Conservation (phyloP, 2,888 invertebrate species). For the Synergus umbraculus region DNA sequence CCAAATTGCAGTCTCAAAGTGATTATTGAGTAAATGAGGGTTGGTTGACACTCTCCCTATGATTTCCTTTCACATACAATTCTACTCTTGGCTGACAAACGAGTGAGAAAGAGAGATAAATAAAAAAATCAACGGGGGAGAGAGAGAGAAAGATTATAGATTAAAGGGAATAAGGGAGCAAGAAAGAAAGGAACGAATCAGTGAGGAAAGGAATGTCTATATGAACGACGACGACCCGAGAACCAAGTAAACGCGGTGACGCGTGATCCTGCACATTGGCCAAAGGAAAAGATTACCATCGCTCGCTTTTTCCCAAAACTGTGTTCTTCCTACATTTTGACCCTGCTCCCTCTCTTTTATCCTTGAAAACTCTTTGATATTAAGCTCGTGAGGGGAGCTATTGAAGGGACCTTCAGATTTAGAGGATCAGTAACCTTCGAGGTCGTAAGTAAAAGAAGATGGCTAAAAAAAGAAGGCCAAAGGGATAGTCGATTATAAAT, state of each 20-base stretch:
- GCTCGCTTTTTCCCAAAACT: slow-evolving; percentile 63
- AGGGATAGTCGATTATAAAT: not conserved
- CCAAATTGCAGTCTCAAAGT: slow-evolving; percentile 57
- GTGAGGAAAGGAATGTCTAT: slow-evolving; percentile 71
- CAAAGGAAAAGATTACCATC: slow-evolving; percentile 75
- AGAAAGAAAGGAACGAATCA: slow-evolving; percentile 51
- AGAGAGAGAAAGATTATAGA: not conserved
- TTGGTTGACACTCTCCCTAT: slow-evolving; percentile 2
- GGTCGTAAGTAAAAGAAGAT: not conserved
- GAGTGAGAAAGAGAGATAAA: slow-evolving; percentile 39
- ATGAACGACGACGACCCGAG: slow-evolving; percentile 68
- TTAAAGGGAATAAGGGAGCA: slow-evolving; percentile 34
- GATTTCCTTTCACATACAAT: slow-evolving; percentile 1
- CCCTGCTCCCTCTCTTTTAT: slow-evolving; percentile 37
- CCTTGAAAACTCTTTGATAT: slow-evolving; percentile 64
- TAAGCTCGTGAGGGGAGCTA: slow-evolving; percentile 57
- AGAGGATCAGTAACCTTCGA: slow-evolving; percentile 21
- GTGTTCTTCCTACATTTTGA: slow-evolving; percentile 51
- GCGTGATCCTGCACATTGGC: slow-evolving; percentile 76
- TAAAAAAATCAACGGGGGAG: slow-evolving; percentile 22
- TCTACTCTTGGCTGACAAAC: not conserved
- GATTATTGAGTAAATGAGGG: slow-evolving; percentile 48
- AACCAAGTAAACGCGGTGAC: slow-evolving; percentile 71
- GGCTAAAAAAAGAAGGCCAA: not conserved
- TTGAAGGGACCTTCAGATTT: slow-evolving; percentile 25